Evolutionary conservation across 53 echinoderm and acorn worm genomes (phyloP), one percentile per base, ranked within the genome.

Genomic region (Holothuria scabra): DNA sequence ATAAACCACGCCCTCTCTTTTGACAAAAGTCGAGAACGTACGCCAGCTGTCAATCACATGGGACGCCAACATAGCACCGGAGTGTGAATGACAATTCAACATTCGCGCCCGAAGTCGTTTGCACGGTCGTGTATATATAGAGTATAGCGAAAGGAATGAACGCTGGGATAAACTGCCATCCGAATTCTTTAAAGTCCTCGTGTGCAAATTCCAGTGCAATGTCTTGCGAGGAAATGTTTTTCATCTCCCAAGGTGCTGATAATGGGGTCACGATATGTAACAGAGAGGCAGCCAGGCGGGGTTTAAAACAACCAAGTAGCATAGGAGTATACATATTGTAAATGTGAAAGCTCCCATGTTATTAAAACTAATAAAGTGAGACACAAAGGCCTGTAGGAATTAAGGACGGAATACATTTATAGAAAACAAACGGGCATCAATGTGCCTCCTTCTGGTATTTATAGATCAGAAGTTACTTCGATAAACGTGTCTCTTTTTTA

Each of bases 171-270:
- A 18, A 52, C 35, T 33, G 34, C 69, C 22, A 69, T 34, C 41
- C n/a, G 20, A 69, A 69, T 69, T 69, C 69, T 69, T 69, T 35
- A 33, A 69, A 69, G 69, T 69, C 69, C 69, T 69, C 21, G 69
- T 69, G 34, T 69, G 69, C 69, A 69, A 69, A 69, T 69, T 69
- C 69, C 69, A 69, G 35, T 12, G 31, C 69, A 30, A 69, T 69
- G 69, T 69, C 69, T 69, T 32, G 20, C 69, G 69, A 34, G 69
- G 31, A 69, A 69, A 69, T 34, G 69, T 69, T 69, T 68, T 69
- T 33, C 31, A 22, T 33, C 69, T 41, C 41, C 35, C 69, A 32
- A 69, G 69, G 69, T 34, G 69, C 22, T 69, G 69, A 69, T 69
- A 37, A 38, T 69, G 21, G 69, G 69, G 69, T 69, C 69, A 69